A percentile compares a stretch with the other conserved stretches of the same genome.
These are phyloP conservation scores for Gortyna flavago DNA, from an alignment of 2,888 invertebrate species.

Conservation along the genomic window DNA sequence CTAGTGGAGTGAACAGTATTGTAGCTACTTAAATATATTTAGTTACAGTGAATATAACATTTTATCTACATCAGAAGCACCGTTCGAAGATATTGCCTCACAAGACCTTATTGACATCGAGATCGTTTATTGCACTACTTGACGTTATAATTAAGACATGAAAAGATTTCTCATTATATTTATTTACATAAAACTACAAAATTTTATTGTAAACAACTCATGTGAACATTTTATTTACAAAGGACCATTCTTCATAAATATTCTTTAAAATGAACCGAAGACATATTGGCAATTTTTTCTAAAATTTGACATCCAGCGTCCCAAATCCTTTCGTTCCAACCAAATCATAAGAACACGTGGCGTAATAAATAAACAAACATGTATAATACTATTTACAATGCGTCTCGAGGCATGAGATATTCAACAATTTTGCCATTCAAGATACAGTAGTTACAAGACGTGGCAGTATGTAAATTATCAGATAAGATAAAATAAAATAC, in stretches of 20 bases:
- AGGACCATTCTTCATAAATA: conserved; percentile 56
- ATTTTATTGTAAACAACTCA: conserved; percentile 71
- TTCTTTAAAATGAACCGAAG: conserved; percentile 37
- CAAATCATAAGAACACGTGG: conserved; percentile 56
- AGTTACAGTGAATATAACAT: conserved; percentile 50
- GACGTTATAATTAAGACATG: conserved; percentile 66
- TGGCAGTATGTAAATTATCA: conserved; percentile 67
- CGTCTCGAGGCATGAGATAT: conserved; percentile 62
- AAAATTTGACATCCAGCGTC: conserved; percentile 49
- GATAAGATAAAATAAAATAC: conserved; percentile 62
- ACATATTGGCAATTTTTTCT: conserved; percentile 28
- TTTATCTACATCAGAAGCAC: conserved; percentile 71
- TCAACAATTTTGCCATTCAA: conserved; percentile 59
- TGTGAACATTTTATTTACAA: conserved; percentile 77
- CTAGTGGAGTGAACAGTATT: conserved; percentile 49
- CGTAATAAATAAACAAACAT: conserved; percentile 65
- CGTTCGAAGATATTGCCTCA: conserved; percentile 69
- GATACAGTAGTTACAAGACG: conserved; percentile 60
- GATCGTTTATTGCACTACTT: conserved; percentile 80
- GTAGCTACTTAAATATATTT: conserved; percentile 53
- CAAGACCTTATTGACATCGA: conserved; percentile 67
- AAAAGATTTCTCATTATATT: conserved; percentile 62
- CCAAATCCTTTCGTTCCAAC: conserved; percentile 48
- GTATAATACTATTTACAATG: conserved; percentile 74
- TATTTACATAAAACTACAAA: conserved; percentile 77